phyloP scores from a whole-genome alignment of 2,797 vertebrate species.

The Melanotaenia maccullochi region DNA sequence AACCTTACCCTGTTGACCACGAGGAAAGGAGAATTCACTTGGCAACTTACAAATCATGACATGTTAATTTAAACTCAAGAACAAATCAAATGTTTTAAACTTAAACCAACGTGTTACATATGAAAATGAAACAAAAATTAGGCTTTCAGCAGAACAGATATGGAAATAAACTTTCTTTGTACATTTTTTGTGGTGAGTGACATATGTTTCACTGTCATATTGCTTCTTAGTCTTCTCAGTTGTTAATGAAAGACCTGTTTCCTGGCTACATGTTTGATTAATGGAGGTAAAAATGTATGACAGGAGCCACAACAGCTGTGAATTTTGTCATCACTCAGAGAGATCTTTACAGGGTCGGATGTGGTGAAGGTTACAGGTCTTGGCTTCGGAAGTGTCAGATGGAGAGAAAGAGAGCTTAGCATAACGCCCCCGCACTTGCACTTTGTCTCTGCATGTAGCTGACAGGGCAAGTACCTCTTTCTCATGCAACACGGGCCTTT shows the following conservation, averaged over 20 bases:
- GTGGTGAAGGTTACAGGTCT: conserved; percentile 73
- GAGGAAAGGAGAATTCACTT: conserved; percentile 18
- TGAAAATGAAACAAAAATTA: conserved; percentile 19
- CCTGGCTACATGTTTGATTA: conserved; percentile 25
- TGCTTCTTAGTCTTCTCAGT: conserved; percentile 1
- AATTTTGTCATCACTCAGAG: conserved; percentile 64
- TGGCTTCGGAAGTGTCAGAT: conserved; percentile 70
- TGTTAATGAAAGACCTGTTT: background rate
- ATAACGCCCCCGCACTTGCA: conserved; percentile 74
- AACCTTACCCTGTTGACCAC: conserved; percentile 90
- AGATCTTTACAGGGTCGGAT: conserved; percentile 72
- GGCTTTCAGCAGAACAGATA: conserved; percentile 1
- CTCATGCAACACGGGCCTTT: conserved; percentile 58
- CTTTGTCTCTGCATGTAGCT: conserved; percentile 66
- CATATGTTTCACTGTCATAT: conserved; percentile 10
- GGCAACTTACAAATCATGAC: conserved; percentile 20
- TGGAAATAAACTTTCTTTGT: background rate
- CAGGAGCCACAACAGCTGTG: conserved; percentile 57
- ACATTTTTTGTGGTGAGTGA: conserved; percentile 4
- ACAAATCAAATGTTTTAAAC: conserved; percentile 15
- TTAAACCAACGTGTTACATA: conserved; percentile 3
- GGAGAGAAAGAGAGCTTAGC: conserved; percentile 54
- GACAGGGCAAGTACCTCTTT: conserved; percentile 54
- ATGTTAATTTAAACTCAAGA: conserved; percentile 2
- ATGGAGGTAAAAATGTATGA: conserved; percentile 46